These are phyloP conservation scores for Germaria angustata DNA, from an alignment of 2,888 invertebrate species.

Conservation along the genomic window DNA sequence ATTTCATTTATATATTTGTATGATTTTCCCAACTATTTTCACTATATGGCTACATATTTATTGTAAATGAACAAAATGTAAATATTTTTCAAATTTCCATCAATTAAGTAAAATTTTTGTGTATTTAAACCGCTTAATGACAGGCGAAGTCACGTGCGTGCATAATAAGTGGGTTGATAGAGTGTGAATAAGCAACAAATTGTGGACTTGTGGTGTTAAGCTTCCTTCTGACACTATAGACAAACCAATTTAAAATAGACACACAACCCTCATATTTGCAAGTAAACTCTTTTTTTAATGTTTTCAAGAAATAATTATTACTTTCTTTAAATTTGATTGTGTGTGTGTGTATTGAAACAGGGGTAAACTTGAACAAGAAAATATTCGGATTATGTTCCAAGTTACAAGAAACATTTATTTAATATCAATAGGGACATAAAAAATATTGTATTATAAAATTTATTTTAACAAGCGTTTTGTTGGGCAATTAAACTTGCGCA, in stretches of 20 bases:
- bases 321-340: no score
- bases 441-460: no score
- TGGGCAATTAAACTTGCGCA: no score
- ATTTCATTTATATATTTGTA: no score
- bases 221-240: background rate
- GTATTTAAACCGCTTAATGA: slow-evolving; percentile 17
- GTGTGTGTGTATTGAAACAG: no score
- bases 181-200: slow-evolving; percentile 15
- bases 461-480: no score
- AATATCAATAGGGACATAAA: background rate
- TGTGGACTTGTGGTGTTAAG: background rate
- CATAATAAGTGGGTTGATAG: slow-evolving; percentile 37
- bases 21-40: no score
- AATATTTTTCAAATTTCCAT: slow-evolving; percentile 1
- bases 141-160: slow-evolving; percentile 48
- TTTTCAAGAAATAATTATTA: no score
- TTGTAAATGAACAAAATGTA: background rate
- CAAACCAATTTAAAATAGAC: background rate
- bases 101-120: slow-evolving; percentile 36
- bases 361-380: no score
- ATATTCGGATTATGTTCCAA: no score
- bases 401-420: background rate
- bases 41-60: background rate
- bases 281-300: no score
- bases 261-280: no score